Evolutionary conservation across 2,113 vertebrate genomes (phyloP).

Genomic region (Apteryx owenii): DNA sequence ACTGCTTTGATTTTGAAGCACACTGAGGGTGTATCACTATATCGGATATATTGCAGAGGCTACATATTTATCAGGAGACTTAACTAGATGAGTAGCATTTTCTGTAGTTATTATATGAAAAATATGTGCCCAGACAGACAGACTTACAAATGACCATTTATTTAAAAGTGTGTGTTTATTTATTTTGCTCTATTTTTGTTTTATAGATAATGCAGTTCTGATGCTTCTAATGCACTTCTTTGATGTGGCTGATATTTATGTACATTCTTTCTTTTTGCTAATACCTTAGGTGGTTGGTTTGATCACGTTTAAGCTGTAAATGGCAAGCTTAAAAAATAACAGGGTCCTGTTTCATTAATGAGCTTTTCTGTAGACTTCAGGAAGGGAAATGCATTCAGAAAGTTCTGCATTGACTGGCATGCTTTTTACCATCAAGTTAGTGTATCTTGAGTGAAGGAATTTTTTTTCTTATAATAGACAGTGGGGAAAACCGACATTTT

Average conservation of each 20-base stretch:
- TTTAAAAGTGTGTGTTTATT: neutral
- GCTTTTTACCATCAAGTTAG: neutral
- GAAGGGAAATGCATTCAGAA: neutral
- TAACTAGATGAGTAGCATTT: neutral
- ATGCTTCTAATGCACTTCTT: slow-evolving; percentile 19
- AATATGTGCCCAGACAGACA: neutral
- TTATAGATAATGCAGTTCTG: neutral
- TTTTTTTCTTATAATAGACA: neutral
- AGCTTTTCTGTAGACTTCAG: neutral
- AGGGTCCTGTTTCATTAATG: neutral
- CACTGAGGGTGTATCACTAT: neutral
- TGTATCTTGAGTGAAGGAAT: neutral
- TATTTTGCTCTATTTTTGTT: neutral
- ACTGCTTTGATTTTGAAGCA: neutral
- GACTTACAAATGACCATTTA: neutral
- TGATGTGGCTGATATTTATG: neutral
- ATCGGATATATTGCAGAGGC: neutral
- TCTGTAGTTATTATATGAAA: neutral
- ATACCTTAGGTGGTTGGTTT: neutral
- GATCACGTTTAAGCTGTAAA: neutral
- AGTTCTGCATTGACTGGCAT: neutral
- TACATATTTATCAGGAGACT: neutral
- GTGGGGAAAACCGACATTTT: neutral
- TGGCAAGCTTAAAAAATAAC: neutral
- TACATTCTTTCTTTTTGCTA: neutral